These are phyloP conservation scores for Squalus acanthias DNA, from an alignment of 2,797 vertebrate genomes.

Conservation along the genomic window DNA sequence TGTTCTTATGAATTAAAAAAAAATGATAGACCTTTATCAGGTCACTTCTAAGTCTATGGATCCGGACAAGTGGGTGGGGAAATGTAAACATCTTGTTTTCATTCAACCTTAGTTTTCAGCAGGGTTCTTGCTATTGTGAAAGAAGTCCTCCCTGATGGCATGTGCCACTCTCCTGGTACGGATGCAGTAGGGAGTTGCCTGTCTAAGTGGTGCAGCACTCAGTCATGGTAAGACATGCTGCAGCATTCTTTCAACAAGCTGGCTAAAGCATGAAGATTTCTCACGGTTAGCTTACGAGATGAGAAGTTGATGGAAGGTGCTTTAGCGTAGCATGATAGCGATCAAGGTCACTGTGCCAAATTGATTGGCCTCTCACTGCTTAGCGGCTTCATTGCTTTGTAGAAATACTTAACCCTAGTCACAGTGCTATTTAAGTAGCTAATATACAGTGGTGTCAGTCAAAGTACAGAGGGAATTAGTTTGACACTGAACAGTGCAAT, in stretches of 20 bases:
- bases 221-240: neutral
- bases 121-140: too few species aligned
- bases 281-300: neutral
- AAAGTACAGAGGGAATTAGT: neutral
- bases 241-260: neutral
- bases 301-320: neutral
- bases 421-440: neutral
- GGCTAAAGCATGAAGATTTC: neutral
- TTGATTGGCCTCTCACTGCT: neutral
- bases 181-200: neutral
- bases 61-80: neutral
- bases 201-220: neutral
- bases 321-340: neutral
- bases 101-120: neutral
- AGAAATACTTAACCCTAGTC: neutral
- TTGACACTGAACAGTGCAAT: too few species aligned
- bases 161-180: neutral
- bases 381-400: neutral
- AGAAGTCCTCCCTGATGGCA: too few species aligned
- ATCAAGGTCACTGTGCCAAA: neutral
- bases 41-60: neutral
- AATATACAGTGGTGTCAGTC: neutral
- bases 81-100: too few species aligned
- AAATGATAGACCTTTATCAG: too few species aligned
- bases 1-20: too few species aligned